Conservation (phyloP, 2,888 invertebrate genomes). For the Alloscopus bannaensis region DNA sequence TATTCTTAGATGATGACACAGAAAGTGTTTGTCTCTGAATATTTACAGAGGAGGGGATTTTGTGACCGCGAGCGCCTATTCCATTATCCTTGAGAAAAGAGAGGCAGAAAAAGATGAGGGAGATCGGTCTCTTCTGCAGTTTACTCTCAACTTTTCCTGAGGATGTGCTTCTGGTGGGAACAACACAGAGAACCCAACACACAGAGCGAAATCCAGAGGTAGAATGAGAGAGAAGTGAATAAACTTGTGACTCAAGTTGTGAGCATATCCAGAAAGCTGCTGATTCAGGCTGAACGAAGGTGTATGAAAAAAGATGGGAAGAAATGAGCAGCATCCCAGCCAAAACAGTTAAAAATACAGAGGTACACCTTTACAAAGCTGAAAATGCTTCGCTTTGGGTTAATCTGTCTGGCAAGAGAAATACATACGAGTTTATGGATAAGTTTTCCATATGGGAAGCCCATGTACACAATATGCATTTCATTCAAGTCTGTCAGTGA, state of each 20-base stretch:
- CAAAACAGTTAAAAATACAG: background rate
- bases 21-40: no score
- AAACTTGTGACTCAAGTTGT: slow-evolving; percentile 35
- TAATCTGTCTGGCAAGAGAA: no score
- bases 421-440: no score
- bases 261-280: slow-evolving; percentile 10
- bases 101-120: background rate
- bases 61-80: slow-evolving; percentile 51
- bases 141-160: no score
- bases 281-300: slow-evolving; percentile 10
- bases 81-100: slow-evolving; percentile 4
- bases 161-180: slow-evolving; percentile 47
- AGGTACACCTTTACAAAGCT: no score
- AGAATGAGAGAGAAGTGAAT: slow-evolving; percentile 42
- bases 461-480: background rate
- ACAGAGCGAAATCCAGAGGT: slow-evolving; percentile 43
- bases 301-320: slow-evolving; percentile 24
- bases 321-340: background rate
- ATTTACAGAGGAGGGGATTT: no score
- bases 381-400: no score
- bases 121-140: no score
- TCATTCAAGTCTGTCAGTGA: background rate
- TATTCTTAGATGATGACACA: no score
- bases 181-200: no score
- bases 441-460: background rate